These are phyloP conservation scores for Mimumesa dahlbomi DNA, from an alignment of 2,888 invertebrate genomes.

Conservation along the genomic window DNA sequence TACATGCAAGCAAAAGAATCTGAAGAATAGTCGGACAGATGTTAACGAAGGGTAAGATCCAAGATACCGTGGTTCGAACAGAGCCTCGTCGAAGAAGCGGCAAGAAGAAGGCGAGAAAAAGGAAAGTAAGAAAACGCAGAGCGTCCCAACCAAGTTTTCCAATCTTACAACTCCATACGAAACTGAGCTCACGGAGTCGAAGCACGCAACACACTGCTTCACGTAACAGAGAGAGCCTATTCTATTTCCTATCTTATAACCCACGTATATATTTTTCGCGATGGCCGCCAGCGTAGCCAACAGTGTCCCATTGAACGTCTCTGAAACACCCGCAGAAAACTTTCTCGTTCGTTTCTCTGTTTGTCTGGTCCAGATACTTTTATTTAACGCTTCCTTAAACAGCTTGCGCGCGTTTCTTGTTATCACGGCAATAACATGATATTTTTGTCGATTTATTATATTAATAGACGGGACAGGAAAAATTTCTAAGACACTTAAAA, in stretches of 20 bases:
- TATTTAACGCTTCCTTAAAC: background rate
- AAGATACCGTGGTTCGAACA: conserved; percentile 24
- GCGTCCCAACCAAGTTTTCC: conserved; percentile 65
- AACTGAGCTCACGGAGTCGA: conserved; percentile 57
- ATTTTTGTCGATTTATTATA: no score
- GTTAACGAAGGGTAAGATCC: conserved; percentile 32
- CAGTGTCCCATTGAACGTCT: conserved; percentile 22
- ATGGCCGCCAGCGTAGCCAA: conserved; percentile 29
- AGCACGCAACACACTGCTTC: conserved; percentile 56
- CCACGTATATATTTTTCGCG: conserved; percentile 36
- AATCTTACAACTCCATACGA: conserved; percentile 63
- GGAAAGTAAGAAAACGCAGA: conserved; percentile 17
- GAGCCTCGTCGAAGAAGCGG: conserved; percentile 4
- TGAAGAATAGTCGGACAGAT: conserved; percentile 24
- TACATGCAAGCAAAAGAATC: background rate
- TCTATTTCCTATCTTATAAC: conserved; percentile 59
- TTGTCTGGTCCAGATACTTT: background rate
- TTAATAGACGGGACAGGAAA: no score
- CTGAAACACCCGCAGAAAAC: conserved; percentile 26
- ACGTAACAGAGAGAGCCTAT: conserved; percentile 60
- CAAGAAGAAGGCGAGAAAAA: background rate
- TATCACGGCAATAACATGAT: no score
- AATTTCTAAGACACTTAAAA: no score
- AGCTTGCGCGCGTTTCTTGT: background rate
- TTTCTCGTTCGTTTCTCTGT: conserved; percentile 3